These are phyloP conservation scores for Ophion slaviceki DNA, from an alignment of 2,888 invertebrate species.

Conservation along the genomic window DNA sequence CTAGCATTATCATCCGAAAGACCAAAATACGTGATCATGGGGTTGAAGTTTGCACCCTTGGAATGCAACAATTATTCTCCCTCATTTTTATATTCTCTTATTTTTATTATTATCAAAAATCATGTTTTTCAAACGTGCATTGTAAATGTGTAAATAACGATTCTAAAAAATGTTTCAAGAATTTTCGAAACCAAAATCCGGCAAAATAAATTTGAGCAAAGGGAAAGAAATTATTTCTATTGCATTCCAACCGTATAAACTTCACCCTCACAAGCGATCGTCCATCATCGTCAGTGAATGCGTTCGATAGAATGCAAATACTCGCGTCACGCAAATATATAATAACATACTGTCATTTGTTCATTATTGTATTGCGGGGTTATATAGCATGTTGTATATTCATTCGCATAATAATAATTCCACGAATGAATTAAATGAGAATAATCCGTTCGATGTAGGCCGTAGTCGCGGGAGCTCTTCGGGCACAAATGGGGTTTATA, in stretches of 20 bases:
- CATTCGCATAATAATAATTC: not conserved
- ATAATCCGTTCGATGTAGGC: not conserved
- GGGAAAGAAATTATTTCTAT: not conserved
- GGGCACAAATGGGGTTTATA: not conserved
- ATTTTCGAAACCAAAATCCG: not conserved
- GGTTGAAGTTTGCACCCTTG: too few species aligned
- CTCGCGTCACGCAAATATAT: not conserved
- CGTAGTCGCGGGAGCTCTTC: not conserved
- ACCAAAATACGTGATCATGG: too few species aligned
- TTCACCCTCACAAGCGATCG: not conserved
- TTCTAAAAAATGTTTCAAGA: too few species aligned
- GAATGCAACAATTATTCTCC: too few species aligned
- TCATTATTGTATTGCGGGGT: not conserved
- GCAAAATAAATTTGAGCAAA: not conserved
- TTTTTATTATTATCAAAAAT: too few species aligned
- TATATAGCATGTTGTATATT: not conserved
- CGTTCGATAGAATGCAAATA: not conserved
- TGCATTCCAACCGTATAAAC: not conserved
- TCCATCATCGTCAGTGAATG: not conserved
- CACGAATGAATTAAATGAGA: not conserved
- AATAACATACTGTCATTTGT: not conserved
- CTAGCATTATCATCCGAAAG: too few species aligned
- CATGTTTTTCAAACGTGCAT: too few species aligned
- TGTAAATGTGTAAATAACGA: too few species aligned
- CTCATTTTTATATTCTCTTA: too few species aligned